Percentiles rank a stretch among this genome's conserved stretches.
These are phyloP conservation scores for Paratrypauchen microcephalus DNA, from an alignment of 2,797 vertebrate genomes.

Conservation along the genomic window DNA sequence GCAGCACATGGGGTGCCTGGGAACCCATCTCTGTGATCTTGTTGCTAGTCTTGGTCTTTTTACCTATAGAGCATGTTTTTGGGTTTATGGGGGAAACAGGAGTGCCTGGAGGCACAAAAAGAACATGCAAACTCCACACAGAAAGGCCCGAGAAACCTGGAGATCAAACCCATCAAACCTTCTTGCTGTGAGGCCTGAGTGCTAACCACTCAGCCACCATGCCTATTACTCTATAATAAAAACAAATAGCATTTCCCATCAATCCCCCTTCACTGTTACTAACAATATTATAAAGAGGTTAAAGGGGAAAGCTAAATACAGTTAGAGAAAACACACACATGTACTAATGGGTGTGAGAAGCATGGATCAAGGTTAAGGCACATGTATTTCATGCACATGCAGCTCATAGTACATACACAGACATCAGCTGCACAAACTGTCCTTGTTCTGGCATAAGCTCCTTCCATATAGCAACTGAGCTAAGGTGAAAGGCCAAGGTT, in stretches of 20 bases:
- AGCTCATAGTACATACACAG: constrained; percentile 35
- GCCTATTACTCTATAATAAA: constrained; percentile 3
- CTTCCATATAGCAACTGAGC: constrained; percentile 27
- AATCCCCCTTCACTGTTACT: constrained; percentile 1
- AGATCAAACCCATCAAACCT: too few species aligned
- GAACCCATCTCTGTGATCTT: too few species aligned
- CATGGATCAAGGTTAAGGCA: constrained; percentile 37
- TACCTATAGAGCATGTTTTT: too few species aligned
- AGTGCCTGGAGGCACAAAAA: too few species aligned
- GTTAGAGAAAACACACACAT: constrained; percentile 13
- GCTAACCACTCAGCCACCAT: too few species aligned
- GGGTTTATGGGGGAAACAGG: too few species aligned
- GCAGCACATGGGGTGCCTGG: too few species aligned
- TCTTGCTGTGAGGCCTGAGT: too few species aligned
- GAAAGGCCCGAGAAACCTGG: too few species aligned
- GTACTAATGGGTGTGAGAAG: constrained; percentile 21
- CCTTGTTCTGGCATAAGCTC: constrained; percentile 4
- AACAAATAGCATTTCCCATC: not conserved
- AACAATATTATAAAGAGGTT: constrained; percentile 26
- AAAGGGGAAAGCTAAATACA: constrained; percentile 14
- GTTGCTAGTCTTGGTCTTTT: too few species aligned
- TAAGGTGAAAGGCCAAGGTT: constrained; percentile 47
- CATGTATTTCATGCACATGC: constrained; percentile 25
- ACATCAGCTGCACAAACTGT: not conserved
- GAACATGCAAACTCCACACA: too few species aligned